Percentiles rank a stretch among this genome's conserved stretches.
Evolutionary conservation across 2,113 vertebrate genomes (phyloP).

Genomic region (Pleuronectes platessa): DNA sequence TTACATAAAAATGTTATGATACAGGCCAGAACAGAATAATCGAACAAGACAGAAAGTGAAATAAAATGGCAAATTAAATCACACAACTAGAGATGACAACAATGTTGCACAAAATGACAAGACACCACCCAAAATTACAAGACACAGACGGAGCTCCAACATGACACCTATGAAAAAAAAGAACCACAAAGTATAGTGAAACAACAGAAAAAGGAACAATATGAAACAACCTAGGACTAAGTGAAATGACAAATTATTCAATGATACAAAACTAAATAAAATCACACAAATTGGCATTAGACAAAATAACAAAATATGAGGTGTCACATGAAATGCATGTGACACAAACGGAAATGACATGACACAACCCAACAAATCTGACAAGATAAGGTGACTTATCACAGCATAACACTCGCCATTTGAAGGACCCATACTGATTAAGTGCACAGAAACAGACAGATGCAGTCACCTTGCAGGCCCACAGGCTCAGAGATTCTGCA

Average conservation of each 20-base stretch:
- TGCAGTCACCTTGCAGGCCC: slow-evolving; percentile 53
- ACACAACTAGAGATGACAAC: not conserved
- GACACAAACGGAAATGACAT: not conserved
- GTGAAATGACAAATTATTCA: not conserved
- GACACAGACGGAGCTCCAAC: not conserved
- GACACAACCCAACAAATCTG: too few species aligned
- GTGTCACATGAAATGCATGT: not conserved
- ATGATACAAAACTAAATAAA: not conserved
- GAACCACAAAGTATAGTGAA: not conserved
- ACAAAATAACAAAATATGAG: not conserved
- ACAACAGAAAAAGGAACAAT: too few species aligned
- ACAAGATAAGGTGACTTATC: too few species aligned
- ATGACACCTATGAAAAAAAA: not conserved
- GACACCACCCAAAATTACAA: not conserved
- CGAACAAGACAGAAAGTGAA: not conserved
- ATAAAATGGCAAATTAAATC: not conserved
- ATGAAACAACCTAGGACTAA: not conserved
- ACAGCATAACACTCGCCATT: not conserved
- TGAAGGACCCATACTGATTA: not conserved
- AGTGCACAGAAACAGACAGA: not conserved
- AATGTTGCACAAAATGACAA: not conserved
- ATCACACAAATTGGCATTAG: not conserved
- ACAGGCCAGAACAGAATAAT: not conserved
- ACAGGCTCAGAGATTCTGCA: slow-evolving; percentile 21
- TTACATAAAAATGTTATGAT: not conserved